Evolutionary conservation across 2,888 invertebrate species (phyloP), one percentile per base, ranked within the genome.

Genomic region (Pseudeuparius sepicola): DNA sequence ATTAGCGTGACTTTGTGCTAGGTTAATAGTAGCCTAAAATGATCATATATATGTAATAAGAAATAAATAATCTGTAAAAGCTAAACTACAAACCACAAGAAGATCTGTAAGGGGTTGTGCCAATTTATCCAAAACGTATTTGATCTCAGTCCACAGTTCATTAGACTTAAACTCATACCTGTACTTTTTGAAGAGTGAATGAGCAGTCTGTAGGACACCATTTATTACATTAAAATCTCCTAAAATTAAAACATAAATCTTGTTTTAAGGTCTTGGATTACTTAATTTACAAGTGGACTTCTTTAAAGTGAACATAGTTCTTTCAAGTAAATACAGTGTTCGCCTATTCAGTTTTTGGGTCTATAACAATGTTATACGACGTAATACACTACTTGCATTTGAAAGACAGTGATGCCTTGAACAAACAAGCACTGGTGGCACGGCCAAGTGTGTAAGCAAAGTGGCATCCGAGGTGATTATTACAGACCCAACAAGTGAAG

Each of bases 121-220:
- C 65, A 98, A 85, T 50, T 82, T 83, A 39, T 92, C 89, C 45
- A 98, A 63, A 1, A 98, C 97, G 65, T 87, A 84, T 60, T 94
- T 94, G 42, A 99, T 97, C 66, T 99, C 98, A 32, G 76, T 77
- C 96, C 97, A 98, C 3, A 99, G 68, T 39, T 75, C 73, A 57
- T 97, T 84, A 0, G 94, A 93, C 60, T 94, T 93, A 60, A 93
- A 92, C 64, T 97, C 96, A 54, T 81, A 88, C 31, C 97, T 75
- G 63, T 98, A 97, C 47, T 89, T 75, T 60, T 93, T 92, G 66
- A 98, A 97, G 2, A 99, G 67, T 0, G 97, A 96, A 63, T 98
- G 93, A 0, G 90, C 94, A 0, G 97, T 97, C 46, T 87, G 77
- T 6, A 99, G 68, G 1, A 96, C 81, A 1, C 96, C 96, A 58